Percentiles rank a stretch among this genome's conserved stretches.
Evolutionary conservation across 2,113 vertebrate species (phyloP).

Genomic region (Chaetodon trifascialis): DNA sequence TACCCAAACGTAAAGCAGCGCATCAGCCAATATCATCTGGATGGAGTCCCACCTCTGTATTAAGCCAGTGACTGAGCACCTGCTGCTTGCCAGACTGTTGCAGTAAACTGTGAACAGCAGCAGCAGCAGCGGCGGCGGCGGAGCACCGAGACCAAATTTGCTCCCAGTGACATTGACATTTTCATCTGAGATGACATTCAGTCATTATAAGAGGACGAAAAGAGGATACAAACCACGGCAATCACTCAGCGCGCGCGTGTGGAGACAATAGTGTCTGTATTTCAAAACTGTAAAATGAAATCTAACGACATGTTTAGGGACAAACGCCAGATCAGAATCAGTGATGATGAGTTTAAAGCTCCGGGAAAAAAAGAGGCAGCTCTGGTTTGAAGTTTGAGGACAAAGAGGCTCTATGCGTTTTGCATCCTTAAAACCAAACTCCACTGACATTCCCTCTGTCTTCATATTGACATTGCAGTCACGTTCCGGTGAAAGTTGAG

Average conservation of each 20-base stretch:
- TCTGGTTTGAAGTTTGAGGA: conserved; percentile 71
- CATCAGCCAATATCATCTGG: conserved; percentile 75
- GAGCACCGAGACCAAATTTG: conserved; percentile 34
- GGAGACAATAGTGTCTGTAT: neutral
- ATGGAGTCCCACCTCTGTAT: conserved; percentile 74
- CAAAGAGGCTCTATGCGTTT: conserved; percentile 79
- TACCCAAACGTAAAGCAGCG: conserved; percentile 43
- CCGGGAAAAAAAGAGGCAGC: neutral
- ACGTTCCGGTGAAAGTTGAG: conserved; percentile 85
- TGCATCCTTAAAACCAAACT: conserved; percentile 73
- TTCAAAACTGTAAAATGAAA: conserved; percentile 35
- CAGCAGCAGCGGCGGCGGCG: conserved; percentile 45
- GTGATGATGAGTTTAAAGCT: conserved; percentile 35
- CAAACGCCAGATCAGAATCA: conserved; percentile 1
- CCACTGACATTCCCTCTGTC: conserved; percentile 65
- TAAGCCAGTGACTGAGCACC: conserved; percentile 79
- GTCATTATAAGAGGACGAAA: conserved; percentile 21
- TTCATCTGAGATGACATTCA: conserved; percentile 59
- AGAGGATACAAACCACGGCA: neutral
- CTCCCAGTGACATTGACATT: conserved; percentile 69
- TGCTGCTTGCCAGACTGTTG: conserved; percentile 84
- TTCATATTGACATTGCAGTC: conserved; percentile 82
- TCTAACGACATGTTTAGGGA: neutral
- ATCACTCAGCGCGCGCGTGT: neutral
- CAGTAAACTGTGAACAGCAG: conserved; percentile 69